Conservation (phyloP, 1,140 invertebrate species). For the Orussus abietinus region DNA sequence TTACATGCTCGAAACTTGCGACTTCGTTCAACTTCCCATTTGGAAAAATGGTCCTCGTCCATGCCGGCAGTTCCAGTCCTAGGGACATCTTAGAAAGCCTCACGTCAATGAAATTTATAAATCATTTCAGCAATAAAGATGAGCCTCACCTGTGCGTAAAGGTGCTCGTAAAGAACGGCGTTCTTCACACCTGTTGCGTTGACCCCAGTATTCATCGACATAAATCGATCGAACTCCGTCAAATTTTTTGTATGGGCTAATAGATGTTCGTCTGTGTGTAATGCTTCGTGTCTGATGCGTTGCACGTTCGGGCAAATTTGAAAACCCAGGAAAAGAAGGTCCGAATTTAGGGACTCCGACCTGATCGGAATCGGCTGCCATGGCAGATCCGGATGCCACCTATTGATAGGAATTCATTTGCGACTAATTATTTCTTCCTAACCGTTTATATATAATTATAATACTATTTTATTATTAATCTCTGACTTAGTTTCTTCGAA, state of each 20-base stretch:
- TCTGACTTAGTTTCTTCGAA: neutral
- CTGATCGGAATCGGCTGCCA: constrained; percentile 18
- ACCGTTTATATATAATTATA: neutral
- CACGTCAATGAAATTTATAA: neutral
- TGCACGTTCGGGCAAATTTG: constrained; percentile 9
- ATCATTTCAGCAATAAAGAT: neutral
- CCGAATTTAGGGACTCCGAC: neutral
- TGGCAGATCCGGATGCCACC: constrained; percentile 15
- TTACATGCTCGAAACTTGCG: constrained; percentile 50
- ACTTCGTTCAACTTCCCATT: constrained; percentile 44
- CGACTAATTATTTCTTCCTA: neutral
- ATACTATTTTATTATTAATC: no score
- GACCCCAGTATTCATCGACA: constrained; percentile 6
- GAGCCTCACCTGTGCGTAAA: constrained; percentile 1
- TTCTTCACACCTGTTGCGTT: constrained; percentile 8
- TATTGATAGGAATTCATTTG: constrained; percentile 1
- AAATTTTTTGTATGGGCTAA: constrained; percentile 4
- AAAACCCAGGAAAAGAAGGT: constrained; percentile 3
- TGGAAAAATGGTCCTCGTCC: constrained; percentile 11
- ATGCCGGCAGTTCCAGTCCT: constrained; percentile 6
- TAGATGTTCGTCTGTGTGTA: constrained; percentile 7
- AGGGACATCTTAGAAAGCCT: constrained; percentile 4
- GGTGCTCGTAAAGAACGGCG: constrained; percentile 2
- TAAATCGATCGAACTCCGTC: constrained; percentile 1
- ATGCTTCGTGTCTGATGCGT: neutral